These are phyloP conservation scores for Platalea minor DNA, from an alignment of 2,797 vertebrate genomes.

Conservation along the genomic window DNA sequence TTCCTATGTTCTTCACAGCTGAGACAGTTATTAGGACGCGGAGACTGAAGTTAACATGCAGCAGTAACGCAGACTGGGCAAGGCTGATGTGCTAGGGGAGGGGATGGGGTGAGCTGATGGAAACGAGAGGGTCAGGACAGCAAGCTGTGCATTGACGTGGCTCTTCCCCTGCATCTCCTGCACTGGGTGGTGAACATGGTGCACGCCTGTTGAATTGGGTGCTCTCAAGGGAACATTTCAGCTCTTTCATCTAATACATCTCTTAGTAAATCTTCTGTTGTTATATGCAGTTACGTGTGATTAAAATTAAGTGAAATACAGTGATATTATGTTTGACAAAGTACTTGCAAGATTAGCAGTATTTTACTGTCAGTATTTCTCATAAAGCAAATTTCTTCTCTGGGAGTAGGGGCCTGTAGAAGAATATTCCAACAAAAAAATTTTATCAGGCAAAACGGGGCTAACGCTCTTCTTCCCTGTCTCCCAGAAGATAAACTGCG, in stretches of 20 bases:
- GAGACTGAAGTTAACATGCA: neutral
- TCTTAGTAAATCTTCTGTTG: neutral
- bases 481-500: neutral
- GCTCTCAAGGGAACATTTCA: neutral
- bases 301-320: neutral
- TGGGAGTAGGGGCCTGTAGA: neutral
- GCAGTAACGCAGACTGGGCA: accelerated
- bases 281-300: neutral
- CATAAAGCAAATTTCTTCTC: neutral
- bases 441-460: neutral
- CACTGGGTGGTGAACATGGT: neutral
- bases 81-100: neutral
- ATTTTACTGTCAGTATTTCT: neutral
- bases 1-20: neutral
- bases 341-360: neutral
- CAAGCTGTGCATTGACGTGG: accelerated
- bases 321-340: neutral
- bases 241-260: neutral
- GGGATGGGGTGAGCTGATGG: neutral
- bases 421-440: neutral
- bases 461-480: neutral
- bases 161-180: neutral
- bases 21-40: neutral
- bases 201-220: neutral
- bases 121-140: neutral